Evolutionary conservation across 2,113 vertebrate species (phyloP).

Genomic region (Gallinago paraguaiae): DNA sequence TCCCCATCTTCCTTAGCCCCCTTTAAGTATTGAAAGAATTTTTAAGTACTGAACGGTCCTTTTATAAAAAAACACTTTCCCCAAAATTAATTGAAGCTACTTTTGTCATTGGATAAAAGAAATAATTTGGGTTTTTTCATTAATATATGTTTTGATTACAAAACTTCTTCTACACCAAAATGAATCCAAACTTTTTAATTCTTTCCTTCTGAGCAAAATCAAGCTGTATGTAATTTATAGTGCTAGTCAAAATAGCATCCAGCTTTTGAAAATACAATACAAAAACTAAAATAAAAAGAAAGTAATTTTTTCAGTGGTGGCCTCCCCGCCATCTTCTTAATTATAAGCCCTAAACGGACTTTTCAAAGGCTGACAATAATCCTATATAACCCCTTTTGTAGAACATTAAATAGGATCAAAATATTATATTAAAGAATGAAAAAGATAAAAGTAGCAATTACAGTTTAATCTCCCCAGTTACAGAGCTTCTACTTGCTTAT

Average conservation of each 20-base stretch:
- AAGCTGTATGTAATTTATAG: neutral
- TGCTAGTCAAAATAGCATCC: neutral
- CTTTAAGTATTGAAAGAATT: neutral
- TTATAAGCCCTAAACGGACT: neutral
- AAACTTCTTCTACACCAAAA: neutral
- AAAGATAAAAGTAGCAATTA: slow-evolving; percentile 40
- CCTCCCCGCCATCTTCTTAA: neutral
- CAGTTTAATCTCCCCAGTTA: slow-evolving; percentile 15
- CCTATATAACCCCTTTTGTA: neutral
- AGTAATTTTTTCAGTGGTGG: neutral
- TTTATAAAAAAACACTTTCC: neutral
- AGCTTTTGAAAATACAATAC: neutral
- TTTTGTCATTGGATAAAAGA: neutral
- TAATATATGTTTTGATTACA: neutral
- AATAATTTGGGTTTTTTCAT: neutral
- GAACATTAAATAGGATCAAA: slow-evolving; percentile 40
- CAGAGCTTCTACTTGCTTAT: slow-evolving; percentile 12
- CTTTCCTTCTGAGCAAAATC: neutral
- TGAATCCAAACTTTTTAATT: neutral
- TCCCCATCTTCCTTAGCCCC: neutral
- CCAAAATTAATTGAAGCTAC: neutral
- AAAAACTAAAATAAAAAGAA: slow-evolving; percentile 16
- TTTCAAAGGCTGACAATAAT: slow-evolving; percentile 43
- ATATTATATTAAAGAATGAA: neutral
- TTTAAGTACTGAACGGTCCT: neutral